Evolutionary conservation across 2,797 vertebrate genomes (phyloP), one percentile per base, ranked within the genome.

Genomic region (Danio choprae): DNA sequence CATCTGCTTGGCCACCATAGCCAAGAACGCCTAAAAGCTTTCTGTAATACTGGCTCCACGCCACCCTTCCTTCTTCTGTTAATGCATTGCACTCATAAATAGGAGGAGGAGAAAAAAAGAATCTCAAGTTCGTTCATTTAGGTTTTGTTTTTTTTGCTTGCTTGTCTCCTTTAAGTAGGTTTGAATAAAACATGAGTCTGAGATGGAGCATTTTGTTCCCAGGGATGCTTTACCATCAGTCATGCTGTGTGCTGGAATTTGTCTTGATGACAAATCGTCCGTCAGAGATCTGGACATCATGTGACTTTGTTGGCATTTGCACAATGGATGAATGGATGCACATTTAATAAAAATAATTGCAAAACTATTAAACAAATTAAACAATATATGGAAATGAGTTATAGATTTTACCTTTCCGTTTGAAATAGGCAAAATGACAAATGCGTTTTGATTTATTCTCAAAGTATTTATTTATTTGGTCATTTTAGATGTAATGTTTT

Each of bases 11-110:
- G 84, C 81, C 76, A 89, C 75, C 85, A 81, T 84, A 81, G 79
- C 72, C 79, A 76, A 80, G 67, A 86, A 85, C 83, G 85, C 85
- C 87, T 94, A 94, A 95, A 94, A 94, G 93, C 93, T 94, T 94
- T 94, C 89, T 74, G 84, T 90, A 91, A 94, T 92, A 90, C 87
- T 94, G 92, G 92, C 92, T 43, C 51, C 69, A 85, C 87, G 93
- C 93, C 94, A 92, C 83, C 9, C 79, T 82, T 29, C 4, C 74
- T 71, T 71, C 46, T 53, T 81, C 71, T 80, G 51, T 63, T 86
- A 84, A 86, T 88, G 83, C 88, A 89, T 88, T 87, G 71, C 53
- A 87, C 85, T 88, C 81, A 84, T 79, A 87, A 84, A 85, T 81
- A 75, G 9, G 41, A 62, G 64, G 74, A 55, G 46, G 5, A 71